Conservation (phyloP, 2,888 invertebrate species). For the Physocephala rufipes region DNA sequence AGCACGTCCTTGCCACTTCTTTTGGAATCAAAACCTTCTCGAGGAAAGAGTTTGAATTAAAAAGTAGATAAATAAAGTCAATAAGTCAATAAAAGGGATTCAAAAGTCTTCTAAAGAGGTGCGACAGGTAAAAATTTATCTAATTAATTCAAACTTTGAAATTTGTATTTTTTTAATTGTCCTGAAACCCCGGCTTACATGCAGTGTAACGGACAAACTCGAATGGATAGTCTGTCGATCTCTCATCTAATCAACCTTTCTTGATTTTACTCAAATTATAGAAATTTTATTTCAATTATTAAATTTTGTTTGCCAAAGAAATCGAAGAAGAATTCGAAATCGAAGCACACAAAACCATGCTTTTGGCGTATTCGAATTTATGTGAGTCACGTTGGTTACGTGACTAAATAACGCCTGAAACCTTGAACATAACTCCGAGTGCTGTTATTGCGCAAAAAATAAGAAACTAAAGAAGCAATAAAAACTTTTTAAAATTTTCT, state of each 20-base stretch:
- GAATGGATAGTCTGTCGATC: too few species aligned
- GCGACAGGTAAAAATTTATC: too few species aligned
- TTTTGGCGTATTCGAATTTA: neutral
- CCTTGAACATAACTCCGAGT: neutral
- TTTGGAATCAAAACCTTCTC: too few species aligned
- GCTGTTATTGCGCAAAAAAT: neutral
- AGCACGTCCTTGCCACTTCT: too few species aligned
- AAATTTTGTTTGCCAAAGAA: neutral
- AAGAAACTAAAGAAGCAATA: neutral
- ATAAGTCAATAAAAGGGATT: too few species aligned
- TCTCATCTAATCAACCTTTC: constrained; percentile 13
- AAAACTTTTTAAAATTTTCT: neutral
- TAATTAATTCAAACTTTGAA: too few species aligned
- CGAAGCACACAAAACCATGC: neutral
- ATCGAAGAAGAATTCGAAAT: neutral
- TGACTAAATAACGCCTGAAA: constrained; percentile 3
- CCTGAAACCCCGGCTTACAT: too few species aligned
- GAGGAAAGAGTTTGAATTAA: too few species aligned
- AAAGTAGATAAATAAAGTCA: too few species aligned
- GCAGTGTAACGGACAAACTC: too few species aligned
- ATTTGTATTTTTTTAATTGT: too few species aligned
- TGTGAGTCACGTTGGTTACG: constrained; percentile 22
- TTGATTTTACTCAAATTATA: constrained; percentile 42
- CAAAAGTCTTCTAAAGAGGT: too few species aligned
- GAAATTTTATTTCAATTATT: constrained; percentile 41